phyloP scores from a whole-genome alignment of 2,113 vertebrate species.

The Oriolus oriolus region DNA sequence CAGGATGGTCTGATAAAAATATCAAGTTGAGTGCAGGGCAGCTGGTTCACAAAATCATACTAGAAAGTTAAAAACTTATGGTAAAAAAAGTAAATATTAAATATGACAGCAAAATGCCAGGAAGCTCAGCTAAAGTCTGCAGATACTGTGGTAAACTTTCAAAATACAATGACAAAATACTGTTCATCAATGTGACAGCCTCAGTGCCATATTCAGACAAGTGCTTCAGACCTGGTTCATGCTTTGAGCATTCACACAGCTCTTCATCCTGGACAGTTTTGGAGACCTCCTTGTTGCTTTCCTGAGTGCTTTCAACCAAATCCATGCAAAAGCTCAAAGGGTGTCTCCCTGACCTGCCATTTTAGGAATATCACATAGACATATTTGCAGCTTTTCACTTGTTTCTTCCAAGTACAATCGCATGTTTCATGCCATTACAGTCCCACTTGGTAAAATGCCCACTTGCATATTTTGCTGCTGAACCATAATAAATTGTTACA shows the following conservation, averaged over 20 bases:
- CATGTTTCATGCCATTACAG: background rate
- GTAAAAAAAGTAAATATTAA: background rate
- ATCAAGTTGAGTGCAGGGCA: background rate
- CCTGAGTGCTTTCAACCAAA: background rate
- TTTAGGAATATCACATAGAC: background rate
- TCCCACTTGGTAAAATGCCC: background rate
- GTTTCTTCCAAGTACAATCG: background rate
- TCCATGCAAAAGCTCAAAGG: background rate
- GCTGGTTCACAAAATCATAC: background rate
- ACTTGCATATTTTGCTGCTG: background rate
- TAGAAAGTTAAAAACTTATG: background rate
- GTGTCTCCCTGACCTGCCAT: background rate
- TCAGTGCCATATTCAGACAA: rapidly evolving
- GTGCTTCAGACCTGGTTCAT: background rate
- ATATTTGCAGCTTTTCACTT: background rate
- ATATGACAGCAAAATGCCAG: background rate
- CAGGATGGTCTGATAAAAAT: background rate
- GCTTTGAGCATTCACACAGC: background rate
- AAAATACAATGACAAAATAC: background rate
- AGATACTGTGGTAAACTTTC: background rate
- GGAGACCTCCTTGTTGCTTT: background rate
- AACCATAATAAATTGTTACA: background rate
- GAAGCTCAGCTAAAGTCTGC: background rate
- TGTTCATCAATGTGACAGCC: background rate
- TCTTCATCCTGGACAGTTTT: background rate